Evolutionary conservation across 2,113 vertebrate genomes (phyloP).

Genomic region (Nyctibius bracteatus): DNA sequence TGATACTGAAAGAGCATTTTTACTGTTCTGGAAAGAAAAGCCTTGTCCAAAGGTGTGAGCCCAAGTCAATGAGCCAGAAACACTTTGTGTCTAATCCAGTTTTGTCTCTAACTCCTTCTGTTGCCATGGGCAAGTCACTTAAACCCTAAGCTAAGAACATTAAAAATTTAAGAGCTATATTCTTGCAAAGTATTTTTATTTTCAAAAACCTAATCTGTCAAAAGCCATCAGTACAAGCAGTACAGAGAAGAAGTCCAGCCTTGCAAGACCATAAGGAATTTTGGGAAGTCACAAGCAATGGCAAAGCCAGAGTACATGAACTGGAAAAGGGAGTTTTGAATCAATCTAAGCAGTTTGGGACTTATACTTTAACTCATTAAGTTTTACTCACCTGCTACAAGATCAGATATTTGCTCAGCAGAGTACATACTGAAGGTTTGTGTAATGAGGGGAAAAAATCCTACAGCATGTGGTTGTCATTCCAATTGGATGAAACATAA

Average conservation of each 20-base stretch:
- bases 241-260: not conserved
- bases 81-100: not conserved
- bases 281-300: not conserved
- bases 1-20: not conserved
- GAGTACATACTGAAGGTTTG: not conserved
- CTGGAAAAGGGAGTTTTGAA: not conserved
- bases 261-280: not conserved
- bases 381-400: slow-evolving; percentile 31
- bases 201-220: not conserved
- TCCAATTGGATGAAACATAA: slow-evolving; percentile 28
- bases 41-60: not conserved
- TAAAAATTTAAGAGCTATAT: not conserved
- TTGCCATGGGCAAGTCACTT: slow-evolving; percentile 9
- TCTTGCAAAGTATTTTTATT: not conserved
- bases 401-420: not conserved
- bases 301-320: not conserved
- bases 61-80: not conserved
- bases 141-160: not conserved
- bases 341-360: not conserved
- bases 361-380: not conserved
- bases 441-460: slow-evolving; percentile 18
- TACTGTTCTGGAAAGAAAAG: not conserved
- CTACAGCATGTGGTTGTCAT: slow-evolving; percentile 7
- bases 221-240: not conserved
- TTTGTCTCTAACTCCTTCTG: not conserved